Conservation (phyloP, 2,888 invertebrate species). For the Drosophila hamatofila region DNA sequence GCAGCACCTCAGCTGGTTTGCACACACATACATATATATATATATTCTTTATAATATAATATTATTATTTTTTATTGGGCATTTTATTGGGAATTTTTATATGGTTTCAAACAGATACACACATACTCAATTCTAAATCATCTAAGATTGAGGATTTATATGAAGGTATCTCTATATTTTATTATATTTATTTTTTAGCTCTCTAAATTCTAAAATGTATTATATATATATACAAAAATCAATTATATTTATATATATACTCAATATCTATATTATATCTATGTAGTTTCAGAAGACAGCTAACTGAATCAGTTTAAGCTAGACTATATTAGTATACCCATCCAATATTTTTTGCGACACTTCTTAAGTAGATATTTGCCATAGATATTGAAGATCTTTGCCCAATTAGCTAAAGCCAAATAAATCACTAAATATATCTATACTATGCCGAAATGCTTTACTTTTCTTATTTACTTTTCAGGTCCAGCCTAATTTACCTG, state of each 20-base stretch:
- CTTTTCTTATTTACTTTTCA: neutral
- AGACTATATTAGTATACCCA: no score
- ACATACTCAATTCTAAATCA: neutral
- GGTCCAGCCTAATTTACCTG: slow-evolving; percentile 49
- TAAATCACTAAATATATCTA: neutral
- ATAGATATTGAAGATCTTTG: neutral
- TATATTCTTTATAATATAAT: neutral
- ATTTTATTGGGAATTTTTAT: no score
- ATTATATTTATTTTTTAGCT: no score
- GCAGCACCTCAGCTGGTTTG: slow-evolving; percentile 16
- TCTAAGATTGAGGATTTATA: no score
- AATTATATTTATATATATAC: no score
- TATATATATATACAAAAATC: no score
- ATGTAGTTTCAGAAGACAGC: no score
- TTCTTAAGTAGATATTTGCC: no score
- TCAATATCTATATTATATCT: no score
- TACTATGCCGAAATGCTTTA: neutral
- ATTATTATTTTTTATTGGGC: neutral
- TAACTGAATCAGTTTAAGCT: neutral
- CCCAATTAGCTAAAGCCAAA: neutral
- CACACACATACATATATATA: neutral
- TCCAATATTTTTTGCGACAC: no score
- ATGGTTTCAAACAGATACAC: neutral
- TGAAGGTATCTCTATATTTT: no score
- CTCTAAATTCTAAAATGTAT: no score